Evolutionary conservation across 2,888 invertebrate genomes (phyloP).

Genomic region (Antheraea yamamai): DNA sequence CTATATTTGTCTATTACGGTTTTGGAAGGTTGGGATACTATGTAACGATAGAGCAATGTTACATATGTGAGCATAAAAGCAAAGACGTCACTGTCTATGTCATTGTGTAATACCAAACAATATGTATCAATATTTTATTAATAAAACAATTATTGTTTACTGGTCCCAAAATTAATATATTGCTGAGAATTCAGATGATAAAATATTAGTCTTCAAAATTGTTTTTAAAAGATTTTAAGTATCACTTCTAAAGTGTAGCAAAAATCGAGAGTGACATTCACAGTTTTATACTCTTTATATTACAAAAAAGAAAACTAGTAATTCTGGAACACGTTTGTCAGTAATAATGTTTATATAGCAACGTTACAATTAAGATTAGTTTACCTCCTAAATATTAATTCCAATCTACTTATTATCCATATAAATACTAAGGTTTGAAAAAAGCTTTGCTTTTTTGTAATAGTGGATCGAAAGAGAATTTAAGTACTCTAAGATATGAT

Average conservation of each 20-base stretch:
- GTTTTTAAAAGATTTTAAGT: too few relatives aligned
- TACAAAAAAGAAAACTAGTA: not conserved
- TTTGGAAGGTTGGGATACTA: not conserved
- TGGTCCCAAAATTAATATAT: too few relatives aligned
- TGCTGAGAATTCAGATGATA: too few relatives aligned
- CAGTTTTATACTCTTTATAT: too few relatives aligned
- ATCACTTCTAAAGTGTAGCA: too few relatives aligned
- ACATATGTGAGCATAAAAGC: not conserved
- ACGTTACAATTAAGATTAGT: constrained; percentile 3
- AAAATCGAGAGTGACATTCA: too few relatives aligned
- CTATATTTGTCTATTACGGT: not conserved
- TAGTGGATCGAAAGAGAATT: constrained; percentile 25
- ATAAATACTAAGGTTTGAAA: constrained; percentile 51
- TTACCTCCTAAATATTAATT: constrained; percentile 5
- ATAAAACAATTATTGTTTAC: too few relatives aligned
- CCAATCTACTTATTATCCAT: constrained; percentile 4
- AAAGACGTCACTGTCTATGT: too few relatives aligned
- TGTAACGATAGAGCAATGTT: not conserved
- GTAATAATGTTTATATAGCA: constrained; percentile 5
- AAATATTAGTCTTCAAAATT: too few relatives aligned
- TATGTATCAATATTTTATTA: too few relatives aligned
- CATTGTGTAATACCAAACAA: too few relatives aligned
- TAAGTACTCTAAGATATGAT: constrained; percentile 43
- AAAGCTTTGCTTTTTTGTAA: constrained; percentile 48
- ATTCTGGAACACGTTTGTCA: not conserved